These are phyloP conservation scores for Leucophenga maculata DNA, from an alignment of 2,888 invertebrate species.

Conservation along the genomic window DNA sequence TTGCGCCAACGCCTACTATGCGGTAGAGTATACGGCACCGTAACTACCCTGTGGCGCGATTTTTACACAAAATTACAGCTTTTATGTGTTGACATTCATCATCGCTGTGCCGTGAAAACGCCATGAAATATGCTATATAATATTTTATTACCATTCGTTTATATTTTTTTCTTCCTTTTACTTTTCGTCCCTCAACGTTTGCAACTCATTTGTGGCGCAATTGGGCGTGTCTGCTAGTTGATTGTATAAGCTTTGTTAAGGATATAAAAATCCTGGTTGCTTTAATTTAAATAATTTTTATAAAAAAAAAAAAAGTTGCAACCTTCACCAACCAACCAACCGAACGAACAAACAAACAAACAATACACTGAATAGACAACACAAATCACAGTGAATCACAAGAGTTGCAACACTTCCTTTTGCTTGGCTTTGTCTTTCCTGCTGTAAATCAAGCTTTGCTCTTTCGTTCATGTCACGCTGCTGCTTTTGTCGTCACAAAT, in stretches of 20 bases:
- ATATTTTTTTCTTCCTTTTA: not conserved
- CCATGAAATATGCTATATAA: constrained; percentile 58
- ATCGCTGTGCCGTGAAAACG: constrained; percentile 52
- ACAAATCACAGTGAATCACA: constrained; percentile 6
- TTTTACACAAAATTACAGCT: constrained; percentile 63
- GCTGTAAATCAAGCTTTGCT: not conserved
- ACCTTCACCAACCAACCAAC: too few relatives aligned
- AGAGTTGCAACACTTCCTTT: not conserved
- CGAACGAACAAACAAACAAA: not conserved
- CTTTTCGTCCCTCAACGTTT: not conserved
- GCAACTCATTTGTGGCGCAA: constrained; percentile 12
- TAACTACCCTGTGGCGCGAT: constrained; percentile 30
- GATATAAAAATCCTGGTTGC: not conserved
- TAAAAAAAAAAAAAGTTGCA: not conserved
- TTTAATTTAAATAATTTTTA: not conserved
- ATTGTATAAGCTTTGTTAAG: not conserved
- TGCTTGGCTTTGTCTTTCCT: not conserved
- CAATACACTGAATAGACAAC: constrained; percentile 3
- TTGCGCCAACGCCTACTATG: constrained; percentile 47
- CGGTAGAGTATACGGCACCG: not conserved
- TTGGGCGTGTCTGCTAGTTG: constrained; percentile 3
- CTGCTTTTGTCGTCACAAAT: constrained; percentile 1
- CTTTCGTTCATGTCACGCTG: not conserved
- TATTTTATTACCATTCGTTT: constrained; percentile 42
- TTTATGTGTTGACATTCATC: constrained; percentile 64